phyloP scores from a whole-genome alignment of 2,888 invertebrate genomes.

The Brachyopa scutellaris region DNA sequence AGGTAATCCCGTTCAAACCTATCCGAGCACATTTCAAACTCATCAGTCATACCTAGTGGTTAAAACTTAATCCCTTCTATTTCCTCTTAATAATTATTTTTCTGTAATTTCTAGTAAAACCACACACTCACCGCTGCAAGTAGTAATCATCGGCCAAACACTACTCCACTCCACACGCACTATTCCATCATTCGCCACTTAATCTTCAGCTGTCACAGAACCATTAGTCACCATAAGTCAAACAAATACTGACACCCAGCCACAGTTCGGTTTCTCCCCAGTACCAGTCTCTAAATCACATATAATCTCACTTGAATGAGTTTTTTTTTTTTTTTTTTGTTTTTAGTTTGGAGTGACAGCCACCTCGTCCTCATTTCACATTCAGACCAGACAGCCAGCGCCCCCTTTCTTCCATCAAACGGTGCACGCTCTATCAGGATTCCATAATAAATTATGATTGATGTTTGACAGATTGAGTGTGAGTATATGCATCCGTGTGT shows the following conservation, averaged over 20 bases:
- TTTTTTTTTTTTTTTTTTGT: conserved; percentile 4
- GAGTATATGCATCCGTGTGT: conserved; percentile 15
- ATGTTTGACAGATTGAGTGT: conserved; percentile 47
- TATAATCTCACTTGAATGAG: conserved; percentile 45
- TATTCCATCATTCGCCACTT: conserved; percentile 62
- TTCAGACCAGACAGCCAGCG: background rate
- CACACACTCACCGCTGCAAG: conserved; percentile 23
- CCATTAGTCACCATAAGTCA: conserved; percentile 71
- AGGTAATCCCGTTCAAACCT: conserved; percentile 30
- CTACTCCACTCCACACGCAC: conserved; percentile 28
- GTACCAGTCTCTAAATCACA: conserved; percentile 43
- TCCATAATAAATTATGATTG: conserved; percentile 63
- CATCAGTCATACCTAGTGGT: conserved; percentile 52
- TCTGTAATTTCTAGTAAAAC: conserved; percentile 38
- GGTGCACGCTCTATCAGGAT: conserved; percentile 15
- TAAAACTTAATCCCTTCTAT: conserved; percentile 48
- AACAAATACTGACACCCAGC: conserved; percentile 63
- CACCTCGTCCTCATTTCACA: conserved; percentile 6
- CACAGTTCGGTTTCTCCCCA: background rate
- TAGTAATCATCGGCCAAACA: conserved; percentile 48
- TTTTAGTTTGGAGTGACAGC: conserved; percentile 11
- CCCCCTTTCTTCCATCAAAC: background rate
- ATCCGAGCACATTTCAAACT: conserved; percentile 56
- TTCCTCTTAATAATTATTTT: conserved; percentile 33
- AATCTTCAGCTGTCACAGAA: conserved; percentile 65